Conservation (phyloP, 2,888 invertebrate species). For the Furcula furcula region DNA sequence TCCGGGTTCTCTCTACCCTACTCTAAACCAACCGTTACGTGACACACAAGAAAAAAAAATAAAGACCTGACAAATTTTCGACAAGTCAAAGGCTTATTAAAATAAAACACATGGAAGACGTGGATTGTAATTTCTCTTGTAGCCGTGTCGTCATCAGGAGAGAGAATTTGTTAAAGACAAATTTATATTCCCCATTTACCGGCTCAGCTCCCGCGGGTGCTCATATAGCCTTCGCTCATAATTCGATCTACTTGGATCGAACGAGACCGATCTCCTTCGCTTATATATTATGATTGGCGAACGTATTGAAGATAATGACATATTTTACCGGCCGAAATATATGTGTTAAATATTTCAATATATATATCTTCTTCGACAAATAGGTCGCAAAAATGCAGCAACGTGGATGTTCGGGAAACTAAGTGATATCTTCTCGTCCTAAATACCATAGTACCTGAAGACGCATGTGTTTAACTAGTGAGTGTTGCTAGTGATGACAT, state of each 20-base stretch:
- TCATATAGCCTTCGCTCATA: slow-evolving; percentile 44
- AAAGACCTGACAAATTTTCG: slow-evolving; percentile 9
- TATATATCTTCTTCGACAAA: too few relatives aligned
- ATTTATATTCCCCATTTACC: slow-evolving; percentile 62
- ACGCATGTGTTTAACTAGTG: too few relatives aligned
- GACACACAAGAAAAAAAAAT: slow-evolving; percentile 18
- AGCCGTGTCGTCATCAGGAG: slow-evolving; percentile 45
- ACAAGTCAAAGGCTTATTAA: slow-evolving; percentile 21
- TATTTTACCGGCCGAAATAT: slow-evolving; percentile 1
- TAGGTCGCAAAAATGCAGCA: too few relatives aligned
- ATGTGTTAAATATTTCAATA: too few relatives aligned
- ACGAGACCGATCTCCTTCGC: slow-evolving; percentile 24
- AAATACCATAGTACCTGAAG: too few relatives aligned
- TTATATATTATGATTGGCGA: slow-evolving; percentile 27
- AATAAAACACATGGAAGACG: slow-evolving; percentile 31
- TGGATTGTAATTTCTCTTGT: slow-evolving; percentile 48
- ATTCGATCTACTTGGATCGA: slow-evolving; percentile 40
- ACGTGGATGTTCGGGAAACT: too few relatives aligned
- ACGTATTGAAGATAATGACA: slow-evolving; percentile 9
- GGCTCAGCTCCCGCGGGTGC: slow-evolving; percentile 45
- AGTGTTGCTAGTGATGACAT: too few relatives aligned
- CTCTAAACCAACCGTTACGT: slow-evolving; percentile 7
- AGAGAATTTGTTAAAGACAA: slow-evolving; percentile 57
- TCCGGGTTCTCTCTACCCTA: not conserved
- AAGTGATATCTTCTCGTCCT: too few relatives aligned